These are phyloP conservation scores for Clupea harengus DNA, from an alignment of 2,113 vertebrate species.

Conservation along the genomic window DNA sequence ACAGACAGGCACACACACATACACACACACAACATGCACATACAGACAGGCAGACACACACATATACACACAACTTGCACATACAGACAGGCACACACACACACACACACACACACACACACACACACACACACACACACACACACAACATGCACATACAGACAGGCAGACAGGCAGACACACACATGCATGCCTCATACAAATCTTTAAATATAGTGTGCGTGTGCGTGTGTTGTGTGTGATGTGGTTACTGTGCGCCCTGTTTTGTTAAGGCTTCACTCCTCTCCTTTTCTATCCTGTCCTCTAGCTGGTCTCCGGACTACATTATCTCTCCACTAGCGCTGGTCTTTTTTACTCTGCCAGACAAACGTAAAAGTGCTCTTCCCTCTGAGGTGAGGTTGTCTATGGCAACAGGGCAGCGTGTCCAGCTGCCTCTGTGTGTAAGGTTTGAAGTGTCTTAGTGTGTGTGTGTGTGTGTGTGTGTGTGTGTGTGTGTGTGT, in stretches of 20 bases:
- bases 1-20: background rate
- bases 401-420: constrained; percentile 39
- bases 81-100: no score
- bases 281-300: background rate
- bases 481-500: constrained; percentile 3
- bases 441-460: background rate
- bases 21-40: no score
- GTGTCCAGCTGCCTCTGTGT: constrained; percentile 20
- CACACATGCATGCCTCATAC: no score
- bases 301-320: constrained; percentile 2
- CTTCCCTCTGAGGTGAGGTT: constrained; percentile 5
- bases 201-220: no score
- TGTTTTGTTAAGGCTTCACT: background rate
- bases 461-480: constrained; percentile 22
- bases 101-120: no score
- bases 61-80: no score
- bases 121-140: no score
- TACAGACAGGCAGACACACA: no score
- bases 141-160: no score
- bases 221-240: background rate
- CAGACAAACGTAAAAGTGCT: background rate
- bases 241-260: background rate
- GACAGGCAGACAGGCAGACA: no score
- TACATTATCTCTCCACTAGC: background rate
- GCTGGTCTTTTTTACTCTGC: background rate